Evolutionary conservation across 23 tunicate genomes (phyloP).

Genomic region (Styela clava): DNA sequence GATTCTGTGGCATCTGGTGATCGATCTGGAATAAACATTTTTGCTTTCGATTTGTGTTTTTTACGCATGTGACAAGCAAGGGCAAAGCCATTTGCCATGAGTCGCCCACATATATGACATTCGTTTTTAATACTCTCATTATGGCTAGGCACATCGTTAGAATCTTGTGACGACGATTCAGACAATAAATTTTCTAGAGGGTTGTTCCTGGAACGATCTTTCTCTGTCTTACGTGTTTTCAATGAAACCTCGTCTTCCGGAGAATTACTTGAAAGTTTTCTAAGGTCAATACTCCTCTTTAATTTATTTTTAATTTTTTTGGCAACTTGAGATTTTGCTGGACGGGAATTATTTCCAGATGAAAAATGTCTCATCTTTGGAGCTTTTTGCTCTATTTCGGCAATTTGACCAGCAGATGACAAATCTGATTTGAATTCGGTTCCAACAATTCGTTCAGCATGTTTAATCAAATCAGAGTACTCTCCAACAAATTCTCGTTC

Average conservation of each 20-base stretch:
- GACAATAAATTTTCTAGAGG: background rate
- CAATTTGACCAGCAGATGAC: background rate
- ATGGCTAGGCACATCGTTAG: background rate
- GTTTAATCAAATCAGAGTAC: background rate
- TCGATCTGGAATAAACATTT: constrained; percentile 50
- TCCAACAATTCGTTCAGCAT: background rate
- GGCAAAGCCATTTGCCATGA: constrained; percentile 43
- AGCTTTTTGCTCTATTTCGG: background rate
- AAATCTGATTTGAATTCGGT: background rate
- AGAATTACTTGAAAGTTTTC: background rate
- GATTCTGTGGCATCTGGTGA: background rate
- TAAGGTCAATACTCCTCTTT: background rate
- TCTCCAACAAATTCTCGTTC: background rate
- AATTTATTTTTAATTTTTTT: no score
- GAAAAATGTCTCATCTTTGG: background rate
- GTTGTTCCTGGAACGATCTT: background rate
- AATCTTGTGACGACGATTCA: background rate
- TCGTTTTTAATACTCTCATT: background rate
- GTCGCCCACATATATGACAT: constrained; percentile 42
- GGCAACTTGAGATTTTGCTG: background rate
- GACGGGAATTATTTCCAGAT: no score
- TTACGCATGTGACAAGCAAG: constrained; percentile 76
- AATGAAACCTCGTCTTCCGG: background rate
- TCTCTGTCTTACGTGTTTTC: background rate
- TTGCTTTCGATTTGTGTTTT: constrained; percentile 53